Evolutionary conservation across 2,888 invertebrate species (phyloP).

Genomic region (Tetragonula carbonaria): DNA sequence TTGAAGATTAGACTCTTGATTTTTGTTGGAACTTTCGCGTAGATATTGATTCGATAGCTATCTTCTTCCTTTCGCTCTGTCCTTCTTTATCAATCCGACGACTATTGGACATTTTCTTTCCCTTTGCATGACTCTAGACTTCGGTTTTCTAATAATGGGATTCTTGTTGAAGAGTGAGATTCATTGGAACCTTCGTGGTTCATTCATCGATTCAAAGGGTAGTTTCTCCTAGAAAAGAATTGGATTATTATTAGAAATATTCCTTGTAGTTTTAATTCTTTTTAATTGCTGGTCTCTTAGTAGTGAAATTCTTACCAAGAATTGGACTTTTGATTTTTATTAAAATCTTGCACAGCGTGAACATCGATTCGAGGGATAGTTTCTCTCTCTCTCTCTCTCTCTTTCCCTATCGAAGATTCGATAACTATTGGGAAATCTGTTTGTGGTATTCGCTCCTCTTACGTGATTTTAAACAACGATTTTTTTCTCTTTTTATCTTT

Average conservation of each 20-base stretch:
- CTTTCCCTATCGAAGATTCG: not conserved
- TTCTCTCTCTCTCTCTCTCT: not conserved
- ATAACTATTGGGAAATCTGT: not conserved
- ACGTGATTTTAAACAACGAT: too few relatives aligned
- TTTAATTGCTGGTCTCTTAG: not conserved
- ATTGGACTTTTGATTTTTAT: not conserved
- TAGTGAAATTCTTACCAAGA: not conserved
- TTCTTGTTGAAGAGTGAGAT: not conserved
- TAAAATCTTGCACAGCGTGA: not conserved
- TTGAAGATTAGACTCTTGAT: not conserved
- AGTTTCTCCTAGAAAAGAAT: not conserved
- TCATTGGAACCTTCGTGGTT: too few relatives aligned
- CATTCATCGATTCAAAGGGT: not conserved
- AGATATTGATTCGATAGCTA: not conserved
- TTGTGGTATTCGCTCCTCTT: not conserved
- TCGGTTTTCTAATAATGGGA: not conserved
- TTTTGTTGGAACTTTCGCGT: constrained; percentile 17
- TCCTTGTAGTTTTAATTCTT: not conserved
- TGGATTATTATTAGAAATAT: not conserved
- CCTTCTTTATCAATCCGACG: not conserved
- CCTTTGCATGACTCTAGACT: too few relatives aligned
- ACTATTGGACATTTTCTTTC: not conserved
- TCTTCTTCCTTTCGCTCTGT: not conserved
- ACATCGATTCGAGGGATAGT: not conserved
- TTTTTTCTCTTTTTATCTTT: too few relatives aligned